These are phyloP conservation scores for Equus przewalskii DNA, from an alignment of 2,113 vertebrate genomes.

Conservation along the genomic window DNA sequence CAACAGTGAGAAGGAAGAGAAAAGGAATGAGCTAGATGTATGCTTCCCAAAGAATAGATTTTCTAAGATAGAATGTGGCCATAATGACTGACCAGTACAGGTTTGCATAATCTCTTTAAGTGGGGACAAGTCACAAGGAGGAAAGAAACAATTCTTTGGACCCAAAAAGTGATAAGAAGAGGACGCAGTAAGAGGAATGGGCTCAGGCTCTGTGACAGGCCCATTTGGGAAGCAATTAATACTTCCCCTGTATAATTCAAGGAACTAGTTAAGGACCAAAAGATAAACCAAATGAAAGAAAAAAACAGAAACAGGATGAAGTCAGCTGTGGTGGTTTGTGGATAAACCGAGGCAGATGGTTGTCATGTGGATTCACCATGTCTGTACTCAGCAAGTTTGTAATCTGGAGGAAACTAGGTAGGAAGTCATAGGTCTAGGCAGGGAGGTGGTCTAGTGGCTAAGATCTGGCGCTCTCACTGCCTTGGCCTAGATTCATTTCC, in stretches of 20 bases:
- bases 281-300: slow-evolving; percentile 27
- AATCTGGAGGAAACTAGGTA: neutral
- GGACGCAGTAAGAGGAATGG: neutral
- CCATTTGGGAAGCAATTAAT: neutral
- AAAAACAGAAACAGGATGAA: neutral
- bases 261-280: neutral
- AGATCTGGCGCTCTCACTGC: too few species aligned
- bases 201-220: neutral
- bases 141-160: neutral
- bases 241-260: neutral
- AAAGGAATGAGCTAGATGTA: neutral
- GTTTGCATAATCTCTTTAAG: neutral
- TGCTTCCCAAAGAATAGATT: neutral
- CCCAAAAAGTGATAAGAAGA: neutral
- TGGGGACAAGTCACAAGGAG: neutral
- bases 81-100: neutral
- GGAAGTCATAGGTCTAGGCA: neutral
- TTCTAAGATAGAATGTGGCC: neutral
- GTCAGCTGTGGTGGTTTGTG: too few species aligned
- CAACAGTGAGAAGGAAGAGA: neutral
- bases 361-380: neutral
- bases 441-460: too few species aligned
- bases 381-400: neutral
- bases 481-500: too few species aligned
- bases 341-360: neutral